Evolutionary conservation across 2,888 invertebrate species (phyloP), one percentile per base, ranked within the genome.

Genomic region (Rambutsinella grinnellia): DNA sequence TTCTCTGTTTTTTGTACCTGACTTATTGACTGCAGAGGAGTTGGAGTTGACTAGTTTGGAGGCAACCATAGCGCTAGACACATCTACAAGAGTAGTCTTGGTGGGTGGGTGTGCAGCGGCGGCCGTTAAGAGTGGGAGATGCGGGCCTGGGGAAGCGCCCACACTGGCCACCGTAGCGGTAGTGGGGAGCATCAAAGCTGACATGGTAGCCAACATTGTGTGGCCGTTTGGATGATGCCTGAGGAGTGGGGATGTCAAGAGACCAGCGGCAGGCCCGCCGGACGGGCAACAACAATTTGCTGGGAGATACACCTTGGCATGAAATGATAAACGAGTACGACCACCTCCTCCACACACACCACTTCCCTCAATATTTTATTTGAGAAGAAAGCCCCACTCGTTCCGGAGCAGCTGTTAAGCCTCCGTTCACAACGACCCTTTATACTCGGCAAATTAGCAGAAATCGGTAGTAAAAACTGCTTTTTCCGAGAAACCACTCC

Each of bases 281-380:
- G 84, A 83, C 79, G 83, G 83, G 77, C 84, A 84, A 75, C 84
- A 84, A 79, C 84, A 84, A 79, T 84, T 84, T n/a, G 82, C 81
- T 76, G 83, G 83, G 81, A 83, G 83, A 84, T 84, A 84, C 84
- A 84, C 83, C 81, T 84, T 84, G 84, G 82, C 81, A 81, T 82
- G 79, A 81, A 83, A 79, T 80, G 77, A 81, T 82, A 36, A 36
- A 56, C 27, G 26, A 56, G 24, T 27, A 56, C 56, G 5, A 49
- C 49, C 49, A 49, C 49, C 49, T 13, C 49, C 49, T 13, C 15
- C 49, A 49, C 36, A 8, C 5, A 8, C n/a, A 24, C 54, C 70
- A 53, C 78, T 27, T n/a, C 21, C 21, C 8, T 8, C 5, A 51
- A n/a, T n/a, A n/a, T n/a, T n/a, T n/a, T n/a, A n/a, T 21, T 51